Base-by-base conservation (phyloP, 1,140 invertebrate genomes). In the Drosophila miranda region DNA sequence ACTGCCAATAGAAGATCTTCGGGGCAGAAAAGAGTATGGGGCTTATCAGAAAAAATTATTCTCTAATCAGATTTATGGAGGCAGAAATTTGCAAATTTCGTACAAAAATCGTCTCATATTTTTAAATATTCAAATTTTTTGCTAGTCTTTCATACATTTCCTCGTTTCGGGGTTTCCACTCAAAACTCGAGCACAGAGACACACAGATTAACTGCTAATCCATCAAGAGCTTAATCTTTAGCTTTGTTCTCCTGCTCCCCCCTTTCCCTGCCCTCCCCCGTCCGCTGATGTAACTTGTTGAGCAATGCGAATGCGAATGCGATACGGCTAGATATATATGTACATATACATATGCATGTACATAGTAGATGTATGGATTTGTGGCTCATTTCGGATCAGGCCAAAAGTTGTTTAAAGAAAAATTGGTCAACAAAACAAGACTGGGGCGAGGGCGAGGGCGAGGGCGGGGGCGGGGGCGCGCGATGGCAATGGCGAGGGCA, bases 391-490 rank as follows among this genome's bases (percentile, higher is more conserved):
- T 41, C 3, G 61, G 48, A 50, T 50, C 48, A 8, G 16, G 21
- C 50, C 50, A 52, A 52, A 38, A 52, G 50, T 19, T 19, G 30
- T 38, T 6, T 14, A 56, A 69, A 55, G 64, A 68, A 69, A 69
- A 68, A 44, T 69, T 69, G 55, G 56, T 68, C 50, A 68, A 68
- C 55, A 68, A 68, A 63, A 56, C 42, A 67, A 56, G 66, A 69
- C 62, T 64, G 63, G 23, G 46, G 64, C 64, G 50, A 68, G 2
- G 30, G 9, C 30, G 30, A 34, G 2, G 9, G 30, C 30, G 3
- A 11, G 9, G 30, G 30, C 30, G 23, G 63, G 23, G 46, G 64
- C 64, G 50, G 56, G 7, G 30, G 8, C 8, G 30, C 3, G 23
- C 30, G 3, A 34, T 34, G 30, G 30, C 30, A 4, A 34, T 5